Evolutionary conservation across 2,797 vertebrate species (phyloP).

Genomic region (Enteromius unitaeniatus): DNA sequence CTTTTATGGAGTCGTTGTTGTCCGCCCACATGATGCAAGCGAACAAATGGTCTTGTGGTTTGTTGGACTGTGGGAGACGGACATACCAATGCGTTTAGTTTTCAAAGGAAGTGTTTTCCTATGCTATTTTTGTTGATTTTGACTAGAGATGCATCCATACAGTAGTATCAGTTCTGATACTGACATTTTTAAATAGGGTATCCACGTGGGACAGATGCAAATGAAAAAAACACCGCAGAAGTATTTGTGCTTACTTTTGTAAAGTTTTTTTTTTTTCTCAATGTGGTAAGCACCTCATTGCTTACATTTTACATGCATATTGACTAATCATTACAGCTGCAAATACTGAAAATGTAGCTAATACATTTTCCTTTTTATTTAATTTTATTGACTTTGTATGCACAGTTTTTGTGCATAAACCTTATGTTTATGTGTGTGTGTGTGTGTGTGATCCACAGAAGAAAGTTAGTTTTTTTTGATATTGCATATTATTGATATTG

Average conservation of each 20-base stretch:
- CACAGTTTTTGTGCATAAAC: neutral
- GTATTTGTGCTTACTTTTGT: neutral
- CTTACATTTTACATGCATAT: no score
- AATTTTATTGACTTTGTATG: neutral
- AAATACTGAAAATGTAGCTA: neutral
- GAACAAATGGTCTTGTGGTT: constrained; percentile 58
- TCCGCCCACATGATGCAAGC: constrained; percentile 40
- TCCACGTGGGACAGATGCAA: neutral
- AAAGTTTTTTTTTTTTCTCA: neutral
- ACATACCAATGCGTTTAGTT: constrained; percentile 46
- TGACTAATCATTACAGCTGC: no score
- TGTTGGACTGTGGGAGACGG: constrained; percentile 50
- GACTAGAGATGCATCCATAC: neutral
- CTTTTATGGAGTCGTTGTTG: constrained; percentile 36
- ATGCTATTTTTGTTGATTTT: neutral
- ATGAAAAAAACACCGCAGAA: neutral
- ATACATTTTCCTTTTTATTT: neutral
- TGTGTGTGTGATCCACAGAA: neutral
- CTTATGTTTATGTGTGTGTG: no score
- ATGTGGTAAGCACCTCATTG: neutral
- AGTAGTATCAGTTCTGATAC: neutral
- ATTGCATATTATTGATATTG: neutral
- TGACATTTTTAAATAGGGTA: no score
- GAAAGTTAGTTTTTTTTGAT: neutral
- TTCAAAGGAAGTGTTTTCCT: constrained; percentile 48